These are phyloP conservation scores for Liasis olivaceus DNA, from an alignment of 2,797 vertebrate species.

Conservation along the genomic window DNA sequence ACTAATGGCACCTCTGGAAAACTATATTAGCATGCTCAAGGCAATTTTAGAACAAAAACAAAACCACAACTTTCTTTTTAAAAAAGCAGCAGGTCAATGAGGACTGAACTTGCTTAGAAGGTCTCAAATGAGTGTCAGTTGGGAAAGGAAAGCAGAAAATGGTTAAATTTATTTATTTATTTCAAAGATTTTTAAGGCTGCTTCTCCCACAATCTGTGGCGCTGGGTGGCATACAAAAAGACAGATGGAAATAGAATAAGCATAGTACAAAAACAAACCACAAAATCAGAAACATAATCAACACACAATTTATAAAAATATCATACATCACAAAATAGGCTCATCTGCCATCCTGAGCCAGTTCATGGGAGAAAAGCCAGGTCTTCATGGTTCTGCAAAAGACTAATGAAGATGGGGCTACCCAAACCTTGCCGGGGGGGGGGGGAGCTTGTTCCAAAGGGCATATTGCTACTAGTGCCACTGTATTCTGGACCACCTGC, in stretches of 20 bases:
- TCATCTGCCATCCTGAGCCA: background rate
- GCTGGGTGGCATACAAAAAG: background rate
- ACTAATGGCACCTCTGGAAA: background rate
- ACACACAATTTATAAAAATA: background rate
- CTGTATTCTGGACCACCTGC: background rate
- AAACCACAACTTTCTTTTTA: background rate
- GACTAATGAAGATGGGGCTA: background rate
- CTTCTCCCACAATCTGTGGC: background rate
- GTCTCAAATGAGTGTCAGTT: background rate
- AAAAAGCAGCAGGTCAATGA: background rate
- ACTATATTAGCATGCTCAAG: background rate
- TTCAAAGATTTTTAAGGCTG: background rate
- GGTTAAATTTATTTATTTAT: background rate
- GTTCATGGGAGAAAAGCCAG: background rate
- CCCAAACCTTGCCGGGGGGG: background rate
- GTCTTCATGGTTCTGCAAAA: background rate
- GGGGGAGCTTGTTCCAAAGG: background rate
- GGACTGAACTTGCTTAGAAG: background rate
- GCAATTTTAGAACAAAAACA: background rate
- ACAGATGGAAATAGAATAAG: background rate
- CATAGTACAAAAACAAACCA: background rate
- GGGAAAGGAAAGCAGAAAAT: background rate
- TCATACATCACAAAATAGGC: background rate
- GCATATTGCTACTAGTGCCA: background rate
- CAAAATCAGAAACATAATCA: background rate